Evolutionary conservation across 2,888 invertebrate genomes (phyloP).

Genomic region (Ophraella communa): DNA sequence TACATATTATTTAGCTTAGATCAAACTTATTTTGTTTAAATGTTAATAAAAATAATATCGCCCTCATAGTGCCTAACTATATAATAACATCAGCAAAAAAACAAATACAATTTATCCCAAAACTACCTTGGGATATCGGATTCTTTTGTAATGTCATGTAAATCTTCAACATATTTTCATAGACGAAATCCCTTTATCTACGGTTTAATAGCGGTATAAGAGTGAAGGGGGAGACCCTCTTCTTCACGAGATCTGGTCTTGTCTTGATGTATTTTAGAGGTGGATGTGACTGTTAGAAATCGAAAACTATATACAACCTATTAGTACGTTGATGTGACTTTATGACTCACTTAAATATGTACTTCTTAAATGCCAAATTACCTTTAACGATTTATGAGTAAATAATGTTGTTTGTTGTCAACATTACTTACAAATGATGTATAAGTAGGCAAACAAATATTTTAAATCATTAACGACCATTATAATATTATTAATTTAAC

Average conservation of each 20-base stretch:
- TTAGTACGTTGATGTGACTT: no score
- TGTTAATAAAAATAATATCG: constrained; percentile 6
- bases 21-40: no score
- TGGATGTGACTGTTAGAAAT: not conserved
- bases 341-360: no score
- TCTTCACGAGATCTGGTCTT: constrained; percentile 11
- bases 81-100: constrained; percentile 11
- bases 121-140: constrained; percentile 19
- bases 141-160: constrained; percentile 30
- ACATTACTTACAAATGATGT: no score
- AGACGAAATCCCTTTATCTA: constrained; percentile 36
- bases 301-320: not conserved
- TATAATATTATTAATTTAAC: no score
- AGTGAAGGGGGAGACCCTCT: constrained; percentile 11
- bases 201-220: constrained; percentile 18
- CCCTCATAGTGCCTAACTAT: constrained; percentile 5
- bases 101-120: constrained; percentile 25
- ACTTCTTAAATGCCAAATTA: no score
- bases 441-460: no score
- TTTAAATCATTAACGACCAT: no score
- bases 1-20: no score
- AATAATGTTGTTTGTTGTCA: no score
- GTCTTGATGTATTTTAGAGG: constrained; percentile 4
- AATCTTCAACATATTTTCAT: constrained; percentile 30
- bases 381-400: no score